Base-by-base conservation (phyloP, 2,113 vertebrate species). In the Glareola pratincola region DNA sequence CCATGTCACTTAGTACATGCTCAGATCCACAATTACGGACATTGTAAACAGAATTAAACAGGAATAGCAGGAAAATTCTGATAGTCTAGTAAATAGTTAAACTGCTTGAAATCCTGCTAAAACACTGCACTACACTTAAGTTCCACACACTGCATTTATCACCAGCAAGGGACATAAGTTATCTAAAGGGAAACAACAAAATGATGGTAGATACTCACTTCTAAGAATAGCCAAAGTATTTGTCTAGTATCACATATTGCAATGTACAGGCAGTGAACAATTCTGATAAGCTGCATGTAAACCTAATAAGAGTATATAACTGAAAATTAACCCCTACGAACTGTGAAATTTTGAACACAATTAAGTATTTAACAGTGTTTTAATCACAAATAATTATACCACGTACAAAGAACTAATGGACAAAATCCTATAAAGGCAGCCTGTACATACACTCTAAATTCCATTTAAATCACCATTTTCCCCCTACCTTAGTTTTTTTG, bases 1-100 rank as follows among this genome's bases (percentile, higher is more conserved):
- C 87, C 87, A 97, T 97, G 96, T 94, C 96, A 97, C 81, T 97
- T 95, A 96, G 84, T 36, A 95, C 69, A 97, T 34, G 77, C 96
- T 97, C 90, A 97, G 87, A 97, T 91, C 94, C 96, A 97, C 91
- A 91, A 39, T 96, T 91, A 97, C 0, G 86, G 91, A 96, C 95
- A 96, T 96, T 85, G 66, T 23, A 96, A 89, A 96, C n/a, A 95
- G 68, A 96, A 93, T 97, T 90, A 92, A 91, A 97, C 30, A 94
- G 77, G 62, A 86, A 94, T 7, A 91, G 85, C 3, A 19, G 59
- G 68, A 91, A 91, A 88, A 91, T 51, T 60, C 85, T 78, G 39
- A 84, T 53, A 2, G 3, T 43, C 76, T 60, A 91, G 12, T n/a
- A 92, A 92, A 86, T 9, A 60, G 60, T 80, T 88, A 93, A 94